A percentile compares a stretch with the other conserved stretches of the same genome.
These are phyloP conservation scores for Aphodius sticticus DNA, from an alignment of 2,888 invertebrate genomes.

Conservation along the genomic window DNA sequence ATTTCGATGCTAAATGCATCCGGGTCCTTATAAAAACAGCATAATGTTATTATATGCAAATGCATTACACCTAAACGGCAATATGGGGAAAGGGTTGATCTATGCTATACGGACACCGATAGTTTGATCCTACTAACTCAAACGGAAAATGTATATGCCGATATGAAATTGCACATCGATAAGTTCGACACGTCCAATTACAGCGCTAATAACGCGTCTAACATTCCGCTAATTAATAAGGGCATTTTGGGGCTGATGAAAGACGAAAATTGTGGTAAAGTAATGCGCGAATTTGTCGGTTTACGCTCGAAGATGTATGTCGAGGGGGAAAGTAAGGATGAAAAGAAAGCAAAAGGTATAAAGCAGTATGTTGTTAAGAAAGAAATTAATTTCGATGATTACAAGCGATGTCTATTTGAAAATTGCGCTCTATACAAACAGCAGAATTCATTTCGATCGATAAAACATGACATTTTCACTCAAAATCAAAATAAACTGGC, in stretches of 20 bases:
- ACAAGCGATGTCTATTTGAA: slow-evolving; percentile 6
- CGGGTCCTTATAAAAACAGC: too few relatives aligned
- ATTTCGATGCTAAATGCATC: too few relatives aligned
- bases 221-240: too few relatives aligned
- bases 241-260: neutral
- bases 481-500: too few relatives aligned
- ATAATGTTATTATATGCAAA: too few relatives aligned
- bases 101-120: slow-evolving; percentile 51
- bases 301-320: neutral
- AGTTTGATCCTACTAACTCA: slow-evolving; percentile 48
- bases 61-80: slow-evolving; percentile 41
- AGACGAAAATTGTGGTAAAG: slow-evolving; percentile 20
- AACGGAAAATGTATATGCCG: slow-evolving; percentile 52
- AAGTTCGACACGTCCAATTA: slow-evolving; percentile 5
- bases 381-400: slow-evolving; percentile 11
- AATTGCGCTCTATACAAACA: neutral
- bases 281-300: neutral
- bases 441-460: too few relatives aligned
- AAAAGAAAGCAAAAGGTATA: neutral
- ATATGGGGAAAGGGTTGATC: slow-evolving; percentile 43
- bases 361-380: neutral
- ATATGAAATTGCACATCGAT: slow-evolving; percentile 40
- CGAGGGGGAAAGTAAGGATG: neutral
- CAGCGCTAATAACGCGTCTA: too few relatives aligned
- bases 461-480: too few relatives aligned